Percentiles rank a stretch among this genome's conserved stretches.
Evolutionary conservation across 2,888 invertebrate species (phyloP).

Genomic region (Stomorhina lunata): DNA sequence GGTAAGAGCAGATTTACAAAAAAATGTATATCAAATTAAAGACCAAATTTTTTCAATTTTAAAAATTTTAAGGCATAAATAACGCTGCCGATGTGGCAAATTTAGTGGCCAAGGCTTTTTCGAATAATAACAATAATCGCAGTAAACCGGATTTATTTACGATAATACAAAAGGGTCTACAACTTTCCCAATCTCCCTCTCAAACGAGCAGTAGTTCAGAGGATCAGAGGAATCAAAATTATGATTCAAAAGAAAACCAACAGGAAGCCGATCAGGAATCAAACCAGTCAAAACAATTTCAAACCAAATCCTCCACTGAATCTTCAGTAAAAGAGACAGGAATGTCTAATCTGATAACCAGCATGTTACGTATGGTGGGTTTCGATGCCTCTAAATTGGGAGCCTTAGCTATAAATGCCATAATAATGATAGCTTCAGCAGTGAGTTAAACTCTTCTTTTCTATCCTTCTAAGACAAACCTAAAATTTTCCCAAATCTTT

Average conservation of each 20-base stretch:
- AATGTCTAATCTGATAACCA: conserved; percentile 73
- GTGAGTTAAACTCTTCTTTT: conserved; percentile 81
- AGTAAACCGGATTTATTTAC: conserved; percentile 71
- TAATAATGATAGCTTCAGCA: conserved; percentile 91
- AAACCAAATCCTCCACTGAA: conserved; percentile 24
- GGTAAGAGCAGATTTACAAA: conserved; percentile 67
- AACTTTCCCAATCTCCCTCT: not conserved
- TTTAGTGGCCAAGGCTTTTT: conserved; percentile 82
- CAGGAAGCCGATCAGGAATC: conserved; percentile 56
- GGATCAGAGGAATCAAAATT: conserved; percentile 14
- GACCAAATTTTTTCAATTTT: not conserved
- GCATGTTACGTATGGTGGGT: conserved; percentile 86
- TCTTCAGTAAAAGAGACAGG: conserved; percentile 61
- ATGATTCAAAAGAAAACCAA: conserved; percentile 36
- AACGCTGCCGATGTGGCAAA: conserved; percentile 83
- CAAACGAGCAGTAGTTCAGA: not conserved
- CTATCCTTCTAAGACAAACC: not conserved
- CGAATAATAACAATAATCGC: conserved; percentile 68
- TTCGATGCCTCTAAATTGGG: conserved; percentile 88
- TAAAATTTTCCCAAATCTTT: not conserved
- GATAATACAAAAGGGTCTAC: conserved; percentile 67
- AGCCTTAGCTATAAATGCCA: conserved; percentile 90
- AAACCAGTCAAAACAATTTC: conserved; percentile 23
- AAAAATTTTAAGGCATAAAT: conserved; percentile 74
- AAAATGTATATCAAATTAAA: not conserved